Evolutionary conservation across 2,888 invertebrate species (phyloP), one percentile per base, ranked within the genome.

Genomic region (Cantharis rufa): DNA sequence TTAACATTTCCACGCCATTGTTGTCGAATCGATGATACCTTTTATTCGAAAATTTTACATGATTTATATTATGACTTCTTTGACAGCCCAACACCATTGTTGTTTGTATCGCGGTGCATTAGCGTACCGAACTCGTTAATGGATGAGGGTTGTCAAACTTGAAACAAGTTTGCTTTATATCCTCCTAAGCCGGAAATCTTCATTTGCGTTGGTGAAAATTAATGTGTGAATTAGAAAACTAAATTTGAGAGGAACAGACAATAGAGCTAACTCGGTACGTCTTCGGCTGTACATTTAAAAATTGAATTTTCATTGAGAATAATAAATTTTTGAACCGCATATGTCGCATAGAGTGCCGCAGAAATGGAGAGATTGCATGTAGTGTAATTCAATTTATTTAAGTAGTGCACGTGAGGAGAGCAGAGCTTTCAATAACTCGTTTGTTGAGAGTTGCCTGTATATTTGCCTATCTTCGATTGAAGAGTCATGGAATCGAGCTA

Each of bases 381-480:
- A 62, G 15, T 15, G 24, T 69, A 74, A 74, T 70, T 70, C 74
- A 70, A 70, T 74, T 74, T 74, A 74, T 70, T 74, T 74, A 69
- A 73, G 69, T 68, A 68, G 69, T 69, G 27, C 73, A 73, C 62
- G 69, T 73, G 73, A 32, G 48, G 69, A 74, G 62, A 64, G 74
- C 64, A 74, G 62, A 64, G 74, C 64, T 70, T 72, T 75, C 75
- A 69, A 75, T 71, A 71, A 75, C 68, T 69, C 75, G 61, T 75
- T 69, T 71, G 69, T 76, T 61, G 69, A 64, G 32, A 72, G 62
- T 28, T 61, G 76, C 48, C 72, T 68, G 62, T 74, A 77, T 48
- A 48, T 77, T 77, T 77, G 71, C 77, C 71, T 77, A 71, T 74
- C 77, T 77, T 68, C 66, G 28, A 61, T 48, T 74, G 71, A 77